phyloP scores from a whole-genome alignment of 2,797 vertebrate genomes.

The Trachurus trachurus region DNA sequence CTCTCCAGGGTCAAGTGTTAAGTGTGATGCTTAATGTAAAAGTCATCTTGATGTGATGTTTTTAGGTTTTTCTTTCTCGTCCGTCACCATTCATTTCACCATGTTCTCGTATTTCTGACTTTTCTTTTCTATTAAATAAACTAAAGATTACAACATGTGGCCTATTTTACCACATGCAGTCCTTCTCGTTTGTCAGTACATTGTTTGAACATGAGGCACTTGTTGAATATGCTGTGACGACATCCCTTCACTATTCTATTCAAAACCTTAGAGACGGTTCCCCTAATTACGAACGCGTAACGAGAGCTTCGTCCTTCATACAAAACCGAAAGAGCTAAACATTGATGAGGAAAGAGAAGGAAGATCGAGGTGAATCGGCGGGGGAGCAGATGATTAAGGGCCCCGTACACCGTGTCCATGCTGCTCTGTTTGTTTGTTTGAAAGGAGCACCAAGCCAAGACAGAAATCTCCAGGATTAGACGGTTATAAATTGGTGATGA shows the following conservation, averaged over 20 bases:
- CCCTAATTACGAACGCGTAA: constrained; percentile 61
- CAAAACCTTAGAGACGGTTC: constrained; percentile 65
- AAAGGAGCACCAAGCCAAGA: constrained; percentile 50
- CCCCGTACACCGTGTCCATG: constrained; percentile 38
- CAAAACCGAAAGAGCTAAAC: constrained; percentile 47
- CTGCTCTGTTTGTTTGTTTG: constrained; percentile 67
- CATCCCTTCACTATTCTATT: constrained; percentile 51
- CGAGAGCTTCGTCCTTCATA: constrained; percentile 40
- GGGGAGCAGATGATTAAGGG: constrained; percentile 62
- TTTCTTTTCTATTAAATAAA: constrained; percentile 4
- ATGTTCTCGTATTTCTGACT: neutral
- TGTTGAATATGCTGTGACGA: constrained; percentile 45
- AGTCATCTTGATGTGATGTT: neutral
- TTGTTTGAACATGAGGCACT: constrained; percentile 20
- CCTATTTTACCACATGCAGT: constrained; percentile 24
- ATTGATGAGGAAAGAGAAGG: constrained; percentile 44
- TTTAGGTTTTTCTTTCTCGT: neutral
- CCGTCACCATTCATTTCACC: neutral
- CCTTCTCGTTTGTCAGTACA: constrained; percentile 9
- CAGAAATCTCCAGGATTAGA: constrained; percentile 76
- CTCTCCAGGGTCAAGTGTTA: neutral
- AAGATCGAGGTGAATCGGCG: constrained; percentile 44
- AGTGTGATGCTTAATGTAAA: neutral
- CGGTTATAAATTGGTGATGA: constrained; percentile 78
- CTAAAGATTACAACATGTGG: constrained; percentile 31